phyloP scores from a whole-genome alignment of 2,888 invertebrate genomes.

The Nemotelus pantherinus region DNA sequence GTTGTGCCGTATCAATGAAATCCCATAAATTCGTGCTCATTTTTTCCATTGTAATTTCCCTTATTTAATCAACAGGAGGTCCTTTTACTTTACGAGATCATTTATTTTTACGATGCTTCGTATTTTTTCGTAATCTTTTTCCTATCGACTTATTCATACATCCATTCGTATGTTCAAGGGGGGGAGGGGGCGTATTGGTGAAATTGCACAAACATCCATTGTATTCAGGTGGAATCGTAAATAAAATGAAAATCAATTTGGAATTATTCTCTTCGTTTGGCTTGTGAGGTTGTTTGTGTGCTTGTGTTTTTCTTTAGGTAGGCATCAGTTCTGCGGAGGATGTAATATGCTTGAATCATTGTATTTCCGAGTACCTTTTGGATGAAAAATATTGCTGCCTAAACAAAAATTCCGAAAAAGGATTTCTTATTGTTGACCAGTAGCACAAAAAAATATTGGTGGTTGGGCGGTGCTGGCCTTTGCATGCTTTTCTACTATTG shows the following conservation, averaged over 20 bases:
- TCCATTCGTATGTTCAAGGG: not conserved
- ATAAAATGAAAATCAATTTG: constrained; percentile 43
- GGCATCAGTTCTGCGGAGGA: too few relatives aligned
- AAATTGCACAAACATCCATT: constrained; percentile 21
- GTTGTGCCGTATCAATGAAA: too few relatives aligned
- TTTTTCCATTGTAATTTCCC: constrained; percentile 14
- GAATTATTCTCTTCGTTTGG: constrained; percentile 18
- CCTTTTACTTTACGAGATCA: constrained; percentile 34
- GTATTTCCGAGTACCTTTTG: too few relatives aligned
- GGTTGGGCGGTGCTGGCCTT: not conserved
- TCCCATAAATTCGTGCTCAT: not conserved
- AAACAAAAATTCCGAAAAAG: not conserved
- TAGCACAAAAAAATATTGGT: not conserved
- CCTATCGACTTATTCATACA: constrained; percentile 2
- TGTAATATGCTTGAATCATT: too few relatives aligned
- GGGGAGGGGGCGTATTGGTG: constrained; percentile 10
- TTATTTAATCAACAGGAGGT: constrained; percentile 38
- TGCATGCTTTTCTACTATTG: too few relatives aligned
- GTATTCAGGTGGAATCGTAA: constrained; percentile 40
- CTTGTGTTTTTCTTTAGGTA: not conserved
- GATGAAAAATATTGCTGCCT: constrained; percentile 16
- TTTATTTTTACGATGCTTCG: constrained; percentile 41
- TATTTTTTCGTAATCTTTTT: constrained; percentile 25
- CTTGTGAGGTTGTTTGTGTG: not conserved
- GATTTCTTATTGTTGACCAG: not conserved